Conservation (phyloP, 2,797 vertebrate genomes). For the Rachycentron canadum region DNA sequence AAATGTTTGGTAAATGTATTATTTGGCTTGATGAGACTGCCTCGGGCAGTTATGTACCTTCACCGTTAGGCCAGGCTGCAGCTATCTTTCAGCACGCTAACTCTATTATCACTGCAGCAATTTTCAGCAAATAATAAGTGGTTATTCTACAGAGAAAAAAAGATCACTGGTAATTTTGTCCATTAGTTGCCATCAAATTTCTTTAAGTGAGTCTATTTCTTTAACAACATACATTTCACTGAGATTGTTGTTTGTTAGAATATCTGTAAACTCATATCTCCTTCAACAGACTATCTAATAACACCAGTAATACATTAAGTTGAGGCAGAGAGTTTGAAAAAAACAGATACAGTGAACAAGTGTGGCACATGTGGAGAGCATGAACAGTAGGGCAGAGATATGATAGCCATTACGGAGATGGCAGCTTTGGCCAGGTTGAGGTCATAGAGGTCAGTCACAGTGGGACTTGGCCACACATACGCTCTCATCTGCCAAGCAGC, state of each 20-base stretch:
- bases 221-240: conserved; percentile 20
- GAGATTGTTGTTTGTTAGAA: conserved; percentile 25
- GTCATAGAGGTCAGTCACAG: conserved; percentile 78
- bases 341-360: conserved; percentile 31
- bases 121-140: conserved; percentile 58
- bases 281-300: conserved; percentile 54
- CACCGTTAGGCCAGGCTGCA: conserved; percentile 43
- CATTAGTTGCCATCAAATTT: conserved; percentile 40
- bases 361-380: conserved; percentile 39
- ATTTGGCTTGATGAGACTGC: conserved; percentile 75
- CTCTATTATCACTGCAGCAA: conserved; percentile 59
- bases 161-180: conserved; percentile 31
- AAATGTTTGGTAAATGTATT: conserved; percentile 76
- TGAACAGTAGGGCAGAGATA: conserved; percentile 68
- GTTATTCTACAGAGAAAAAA: conserved; percentile 44
- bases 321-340: conserved; percentile 25
- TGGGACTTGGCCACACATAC: conserved; percentile 76
- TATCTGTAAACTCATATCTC: conserved; percentile 47
- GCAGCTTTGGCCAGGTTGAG: conserved; percentile 72
- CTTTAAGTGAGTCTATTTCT: conserved; percentile 30
- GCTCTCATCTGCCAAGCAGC: conserved; percentile 73
- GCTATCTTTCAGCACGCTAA: conserved; percentile 57
- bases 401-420: conserved; percentile 75
- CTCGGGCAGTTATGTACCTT: conserved; percentile 53
- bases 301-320: conserved; percentile 59